phyloP scores from a whole-genome alignment of 1,140 invertebrate species.

The Bacillus rossius region DNA sequence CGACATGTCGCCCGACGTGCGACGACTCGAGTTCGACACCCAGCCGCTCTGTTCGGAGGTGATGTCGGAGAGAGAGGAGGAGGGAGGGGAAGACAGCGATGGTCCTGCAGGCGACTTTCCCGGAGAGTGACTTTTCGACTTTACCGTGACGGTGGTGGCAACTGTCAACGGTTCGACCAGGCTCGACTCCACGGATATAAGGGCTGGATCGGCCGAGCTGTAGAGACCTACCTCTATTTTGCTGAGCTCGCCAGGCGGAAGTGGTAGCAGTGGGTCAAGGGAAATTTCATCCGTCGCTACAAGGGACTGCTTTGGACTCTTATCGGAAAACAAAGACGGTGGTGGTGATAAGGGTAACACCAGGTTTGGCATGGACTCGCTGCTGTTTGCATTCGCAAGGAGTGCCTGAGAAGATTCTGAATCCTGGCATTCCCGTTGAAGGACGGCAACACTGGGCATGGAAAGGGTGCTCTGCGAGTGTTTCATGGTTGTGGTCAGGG shows the following conservation, averaged over 20 bases:
- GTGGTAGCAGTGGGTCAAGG: not conserved
- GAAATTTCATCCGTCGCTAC: not conserved
- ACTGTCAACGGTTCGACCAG: conserved; percentile 38
- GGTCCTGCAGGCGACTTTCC: conserved; percentile 19
- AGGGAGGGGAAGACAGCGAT: conserved; percentile 10
- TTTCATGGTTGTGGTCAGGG: conserved; percentile 33
- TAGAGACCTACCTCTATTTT: conserved; percentile 37
- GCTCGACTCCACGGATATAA: conserved; percentile 26
- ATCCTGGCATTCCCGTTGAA: conserved; percentile 6
- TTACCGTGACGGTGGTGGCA: conserved; percentile 34
- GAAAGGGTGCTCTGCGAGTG: conserved; percentile 57
- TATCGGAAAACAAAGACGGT: not conserved
- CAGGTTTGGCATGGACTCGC: conserved; percentile 46
- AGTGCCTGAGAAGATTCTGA: not conserved
- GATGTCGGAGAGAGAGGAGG: conserved; percentile 27
- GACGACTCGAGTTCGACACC: conserved; percentile 40
- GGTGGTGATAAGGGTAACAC: conserved; percentile 15
- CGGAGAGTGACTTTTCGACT: conserved; percentile 27
- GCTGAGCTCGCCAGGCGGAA: conserved; percentile 21
- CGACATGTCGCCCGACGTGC: conserved; percentile 34
- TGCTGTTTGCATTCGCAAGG: conserved; percentile 17
- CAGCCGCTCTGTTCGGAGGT: conserved; percentile 43
- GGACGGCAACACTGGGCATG: conserved; percentile 28
- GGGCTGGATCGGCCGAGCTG: conserved; percentile 36
- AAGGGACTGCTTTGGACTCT: not conserved